Evolutionary conservation across 2,797 vertebrate species (phyloP).

Genomic region (Antrozous pallidus): DNA sequence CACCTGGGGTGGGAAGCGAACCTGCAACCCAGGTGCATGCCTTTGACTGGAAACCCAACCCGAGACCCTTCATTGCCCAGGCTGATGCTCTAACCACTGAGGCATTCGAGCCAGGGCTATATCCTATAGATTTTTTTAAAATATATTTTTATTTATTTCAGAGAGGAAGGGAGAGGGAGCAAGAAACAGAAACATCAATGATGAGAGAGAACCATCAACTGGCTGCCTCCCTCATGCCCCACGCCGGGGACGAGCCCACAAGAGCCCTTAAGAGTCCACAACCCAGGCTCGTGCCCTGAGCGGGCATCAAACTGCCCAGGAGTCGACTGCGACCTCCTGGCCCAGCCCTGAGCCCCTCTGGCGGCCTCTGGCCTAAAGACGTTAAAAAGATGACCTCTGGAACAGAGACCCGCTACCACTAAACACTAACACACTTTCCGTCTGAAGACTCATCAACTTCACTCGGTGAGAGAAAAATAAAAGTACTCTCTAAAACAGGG

Average conservation of each 20-base stretch:
- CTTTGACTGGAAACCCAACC: background rate
- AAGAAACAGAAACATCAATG: too few species aligned
- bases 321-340: too few species aligned
- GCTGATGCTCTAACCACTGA: background rate
- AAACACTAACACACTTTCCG: slow-evolving; percentile 28
- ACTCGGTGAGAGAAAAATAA: slow-evolving; percentile 15
- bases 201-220: too few species aligned
- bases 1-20: background rate
- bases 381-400: slow-evolving; percentile 40
- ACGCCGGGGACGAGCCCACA: too few species aligned
- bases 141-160: too few species aligned
- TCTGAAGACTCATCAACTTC: background rate
- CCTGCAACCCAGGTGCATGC: background rate
- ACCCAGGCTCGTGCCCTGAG: too few species aligned
- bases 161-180: too few species aligned
- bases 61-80: background rate
- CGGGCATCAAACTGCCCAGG: too few species aligned
- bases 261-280: too few species aligned
- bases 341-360: background rate
- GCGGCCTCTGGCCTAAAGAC: background rate
- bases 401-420: slow-evolving; percentile 53
- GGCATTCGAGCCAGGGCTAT: too few species aligned
- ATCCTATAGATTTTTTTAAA: too few species aligned
- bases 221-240: too few species aligned
- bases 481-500: background rate